These are phyloP conservation scores for Anguilla japonica DNA, from an alignment of 2,113 vertebrate species.

Conservation along the genomic window DNA sequence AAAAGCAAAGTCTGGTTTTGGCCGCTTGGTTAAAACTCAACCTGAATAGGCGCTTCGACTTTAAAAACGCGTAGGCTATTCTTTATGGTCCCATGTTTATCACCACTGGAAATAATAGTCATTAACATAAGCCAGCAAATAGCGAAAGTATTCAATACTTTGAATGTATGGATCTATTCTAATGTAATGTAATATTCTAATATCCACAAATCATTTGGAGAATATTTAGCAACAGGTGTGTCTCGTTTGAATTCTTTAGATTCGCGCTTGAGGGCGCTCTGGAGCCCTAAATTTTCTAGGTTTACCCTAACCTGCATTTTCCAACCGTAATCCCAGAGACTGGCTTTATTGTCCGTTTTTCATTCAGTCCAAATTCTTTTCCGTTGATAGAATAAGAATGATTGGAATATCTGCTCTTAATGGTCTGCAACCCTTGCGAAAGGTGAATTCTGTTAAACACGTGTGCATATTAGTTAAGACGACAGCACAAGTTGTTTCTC, in stretches of 20 bases:
- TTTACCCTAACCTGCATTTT: not conserved
- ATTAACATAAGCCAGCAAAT: not conserved
- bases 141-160: no score
- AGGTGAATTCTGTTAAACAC: not conserved
- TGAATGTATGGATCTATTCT: no score
- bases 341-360: no score
- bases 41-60: not conserved
- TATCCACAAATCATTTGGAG: no score
- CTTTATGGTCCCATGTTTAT: not conserved
- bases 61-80: not conserved
- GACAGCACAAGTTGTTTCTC: no score
- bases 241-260: not conserved
- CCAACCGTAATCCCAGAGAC: no score
- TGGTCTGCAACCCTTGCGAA: not conserved
- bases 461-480: not conserved
- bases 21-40: not conserved
- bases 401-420: not conserved
- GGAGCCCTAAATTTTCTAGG: not conserved
- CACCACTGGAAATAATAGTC: no score
- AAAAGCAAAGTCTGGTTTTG: no score
- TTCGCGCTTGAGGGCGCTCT: not conserved
- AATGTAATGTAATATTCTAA: no score
- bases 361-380: not conserved
- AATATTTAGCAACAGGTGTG: slow-evolving; percentile 11
- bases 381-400: not conserved